These are phyloP conservation scores for Myrmecobius fasciatus DNA, from an alignment of 2,113 vertebrate species.

Conservation along the genomic window DNA sequence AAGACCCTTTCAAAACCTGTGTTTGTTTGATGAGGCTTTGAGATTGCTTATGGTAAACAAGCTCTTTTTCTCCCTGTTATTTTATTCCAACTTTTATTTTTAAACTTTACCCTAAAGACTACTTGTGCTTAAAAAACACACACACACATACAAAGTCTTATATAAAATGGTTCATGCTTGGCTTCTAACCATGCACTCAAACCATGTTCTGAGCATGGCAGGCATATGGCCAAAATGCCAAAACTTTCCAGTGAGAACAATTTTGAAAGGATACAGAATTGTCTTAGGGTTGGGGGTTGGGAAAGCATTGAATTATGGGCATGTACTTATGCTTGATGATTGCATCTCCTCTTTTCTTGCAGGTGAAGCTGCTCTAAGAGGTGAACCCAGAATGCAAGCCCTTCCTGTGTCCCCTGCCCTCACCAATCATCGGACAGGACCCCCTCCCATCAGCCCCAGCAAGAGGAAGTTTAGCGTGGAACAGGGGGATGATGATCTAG, in stretches of 20 bases:
- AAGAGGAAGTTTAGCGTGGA: constrained; percentile 96
- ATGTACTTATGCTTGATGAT: constrained; percentile 19
- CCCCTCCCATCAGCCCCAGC: constrained; percentile 96
- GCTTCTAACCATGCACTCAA: rapidly evolving
- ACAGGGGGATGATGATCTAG: constrained; percentile 91
- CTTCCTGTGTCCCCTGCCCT: constrained; percentile 91
- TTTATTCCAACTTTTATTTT: constrained; percentile 48
- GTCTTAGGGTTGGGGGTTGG: neutral
- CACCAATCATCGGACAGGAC: constrained; percentile 93
- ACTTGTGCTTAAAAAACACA: constrained; percentile 50
- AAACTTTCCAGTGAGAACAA: constrained; percentile 28
- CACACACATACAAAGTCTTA: too few relatives aligned
- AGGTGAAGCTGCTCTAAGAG: constrained; percentile 97
- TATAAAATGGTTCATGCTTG: constrained; percentile 28
- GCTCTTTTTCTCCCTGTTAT: neutral
- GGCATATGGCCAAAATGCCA: neutral
- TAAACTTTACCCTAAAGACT: constrained; percentile 63
- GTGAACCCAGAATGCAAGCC: constrained; percentile 94
- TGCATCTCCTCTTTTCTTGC: neutral
- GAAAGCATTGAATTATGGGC: neutral
- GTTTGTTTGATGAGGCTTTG: constrained; percentile 42
- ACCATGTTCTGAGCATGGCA: neutral
- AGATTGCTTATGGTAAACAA: constrained; percentile 5
- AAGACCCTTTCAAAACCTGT: constrained; percentile 18
- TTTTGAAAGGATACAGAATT: neutral